A percentile compares a stretch with the other conserved stretches of the same genome.
Evolutionary conservation across 1,140 invertebrate species (phyloP).

Genomic region (Drosophila miranda): DNA sequence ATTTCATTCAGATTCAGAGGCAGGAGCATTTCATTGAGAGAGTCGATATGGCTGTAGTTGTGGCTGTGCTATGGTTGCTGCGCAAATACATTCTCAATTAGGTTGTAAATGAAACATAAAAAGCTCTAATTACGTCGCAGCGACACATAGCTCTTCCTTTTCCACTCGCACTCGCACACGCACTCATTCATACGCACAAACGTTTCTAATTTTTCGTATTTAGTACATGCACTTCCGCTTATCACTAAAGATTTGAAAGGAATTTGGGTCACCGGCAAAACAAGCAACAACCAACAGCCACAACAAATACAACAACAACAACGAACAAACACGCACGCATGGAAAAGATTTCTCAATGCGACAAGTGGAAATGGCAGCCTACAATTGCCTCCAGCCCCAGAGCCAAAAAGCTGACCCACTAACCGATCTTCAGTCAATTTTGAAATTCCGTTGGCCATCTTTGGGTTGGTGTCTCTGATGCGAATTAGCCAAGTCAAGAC

Average conservation of each 20-base stretch:
- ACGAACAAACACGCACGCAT: background rate
- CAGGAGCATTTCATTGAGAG: conserved; percentile 34
- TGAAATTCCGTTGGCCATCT: too few species aligned
- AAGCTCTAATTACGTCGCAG: conserved; percentile 67
- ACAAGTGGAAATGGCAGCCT: too few species aligned
- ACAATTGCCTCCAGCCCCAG: too few species aligned
- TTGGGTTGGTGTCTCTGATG: too few species aligned
- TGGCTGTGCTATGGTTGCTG: conserved; percentile 30
- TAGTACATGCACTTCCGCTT: conserved; percentile 71
- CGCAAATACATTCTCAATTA: conserved; percentile 76
- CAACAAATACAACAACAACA: conserved; percentile 23
- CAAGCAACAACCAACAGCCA: conserved; percentile 14
- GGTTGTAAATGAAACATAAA: conserved; percentile 73
- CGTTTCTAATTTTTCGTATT: conserved; percentile 56
- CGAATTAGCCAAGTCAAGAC: too few species aligned
- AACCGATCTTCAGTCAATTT: too few species aligned
- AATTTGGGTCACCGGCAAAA: conserved; percentile 59
- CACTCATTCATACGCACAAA: conserved; percentile 21
- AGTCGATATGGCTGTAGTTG: background rate
- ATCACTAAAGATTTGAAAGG: conserved; percentile 61
- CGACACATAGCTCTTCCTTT: conserved; percentile 37
- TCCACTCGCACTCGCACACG: background rate
- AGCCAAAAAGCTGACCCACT: too few species aligned
- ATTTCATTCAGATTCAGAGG: conserved; percentile 52
- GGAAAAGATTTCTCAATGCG: too few species aligned